phyloP scores from a whole-genome alignment of 2,888 invertebrate species.

The Lumbricus terrestris region DNA sequence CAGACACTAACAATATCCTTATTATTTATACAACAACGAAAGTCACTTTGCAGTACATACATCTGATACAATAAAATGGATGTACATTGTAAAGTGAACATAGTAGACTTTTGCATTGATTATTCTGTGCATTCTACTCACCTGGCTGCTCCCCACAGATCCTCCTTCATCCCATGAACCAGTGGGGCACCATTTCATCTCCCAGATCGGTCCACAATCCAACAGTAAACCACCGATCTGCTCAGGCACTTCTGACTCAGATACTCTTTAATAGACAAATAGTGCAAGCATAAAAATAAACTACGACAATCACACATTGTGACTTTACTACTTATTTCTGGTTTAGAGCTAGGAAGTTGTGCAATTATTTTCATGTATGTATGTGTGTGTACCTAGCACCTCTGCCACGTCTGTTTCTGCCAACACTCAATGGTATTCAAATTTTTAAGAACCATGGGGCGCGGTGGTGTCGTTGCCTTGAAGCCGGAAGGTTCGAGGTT shows the following conservation, averaged over 20 bases:
- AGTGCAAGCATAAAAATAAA: neutral
- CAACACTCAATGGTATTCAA: neutral
- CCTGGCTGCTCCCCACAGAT: neutral
- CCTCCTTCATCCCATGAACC: slow-evolving; percentile 23
- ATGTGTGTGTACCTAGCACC: neutral
- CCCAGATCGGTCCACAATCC: slow-evolving; percentile 26
- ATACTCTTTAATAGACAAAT: neutral
- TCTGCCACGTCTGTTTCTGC: neutral
- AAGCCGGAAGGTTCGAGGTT: too few species aligned
- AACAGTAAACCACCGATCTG: slow-evolving; percentile 4
- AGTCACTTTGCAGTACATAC: neutral
- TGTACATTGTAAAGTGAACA: neutral
- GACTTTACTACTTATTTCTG: too few species aligned
- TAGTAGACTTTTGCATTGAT: neutral
- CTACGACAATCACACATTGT: neutral
- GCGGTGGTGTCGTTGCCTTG: too few species aligned
- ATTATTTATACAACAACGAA: neutral
- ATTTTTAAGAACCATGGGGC: too few species aligned
- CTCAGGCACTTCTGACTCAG: slow-evolving; percentile 13
- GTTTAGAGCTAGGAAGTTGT: too few species aligned
- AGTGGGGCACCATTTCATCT: slow-evolving; percentile 26
- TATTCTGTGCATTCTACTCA: neutral
- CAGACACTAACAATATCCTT: neutral
- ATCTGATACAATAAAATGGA: neutral
- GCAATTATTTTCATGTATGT: neutral